A percentile compares a stretch with the other conserved stretches of the same genome.
Evolutionary conservation across 1,140 invertebrate species (phyloP).

Genomic region (Doryteuthis pealeii): DNA sequence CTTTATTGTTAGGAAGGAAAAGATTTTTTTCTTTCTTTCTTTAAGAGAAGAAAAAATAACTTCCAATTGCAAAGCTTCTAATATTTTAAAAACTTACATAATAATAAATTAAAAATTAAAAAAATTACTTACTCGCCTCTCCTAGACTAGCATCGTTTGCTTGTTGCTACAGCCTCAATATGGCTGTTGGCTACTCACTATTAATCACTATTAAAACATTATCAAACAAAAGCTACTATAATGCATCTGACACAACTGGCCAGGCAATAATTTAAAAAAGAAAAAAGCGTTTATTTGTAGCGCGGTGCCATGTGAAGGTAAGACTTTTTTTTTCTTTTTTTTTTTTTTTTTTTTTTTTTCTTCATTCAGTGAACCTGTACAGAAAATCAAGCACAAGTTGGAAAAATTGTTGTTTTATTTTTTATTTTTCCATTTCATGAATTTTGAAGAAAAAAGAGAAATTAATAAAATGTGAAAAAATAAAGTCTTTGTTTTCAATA

Average conservation of each 20-base stretch:
- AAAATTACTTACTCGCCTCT: background rate
- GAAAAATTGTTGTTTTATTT: background rate
- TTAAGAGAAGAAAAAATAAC: too few relatives aligned
- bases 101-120: too few relatives aligned
- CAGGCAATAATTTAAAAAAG: constrained; percentile 1
- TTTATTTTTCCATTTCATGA: background rate
- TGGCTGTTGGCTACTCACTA: background rate
- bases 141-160: background rate
- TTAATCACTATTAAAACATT: background rate
- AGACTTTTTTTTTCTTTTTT: background rate
- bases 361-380: constrained; percentile 9
- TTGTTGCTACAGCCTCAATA: background rate
- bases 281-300: background rate
- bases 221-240: background rate
- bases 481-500: background rate
- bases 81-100: too few relatives aligned
- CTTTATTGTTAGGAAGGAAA: too few relatives aligned
- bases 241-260: background rate
- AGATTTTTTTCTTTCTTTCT: too few relatives aligned
- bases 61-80: too few relatives aligned
- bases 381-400: constrained; percentile 9
- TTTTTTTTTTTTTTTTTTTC: background rate
- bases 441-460: background rate
- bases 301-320: background rate
- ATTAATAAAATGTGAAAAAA: background rate